Base-by-base conservation (phyloP, 2,113 vertebrate genomes). In the Leptobrachium ailaonicum region DNA sequence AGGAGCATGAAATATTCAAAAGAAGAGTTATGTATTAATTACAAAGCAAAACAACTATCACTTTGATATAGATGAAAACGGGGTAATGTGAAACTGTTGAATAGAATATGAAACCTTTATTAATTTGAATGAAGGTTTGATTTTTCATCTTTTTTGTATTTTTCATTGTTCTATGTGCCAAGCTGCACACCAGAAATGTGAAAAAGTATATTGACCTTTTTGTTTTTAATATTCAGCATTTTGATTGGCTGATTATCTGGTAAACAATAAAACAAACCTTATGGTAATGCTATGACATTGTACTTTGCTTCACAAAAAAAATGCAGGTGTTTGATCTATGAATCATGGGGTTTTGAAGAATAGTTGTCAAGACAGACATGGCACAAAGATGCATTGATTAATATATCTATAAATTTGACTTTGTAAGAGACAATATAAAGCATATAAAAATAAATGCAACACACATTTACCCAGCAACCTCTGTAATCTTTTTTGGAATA, bases 171-270 rank as follows among this genome's bases (percentile, higher is more conserved):
- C 44, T 71, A 50, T 73, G 12, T 43, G 45, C 42, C 11, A 64
- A 32, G 20, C 13, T 66, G 60, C 64, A 56, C 64, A 54, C 44
- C 54, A 40, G 44, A 13, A 79, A 44, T 40, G 20, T 32, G 20
- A 32, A 53, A n/a, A 42, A 80, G 66, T 73, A 66, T 40, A 44
- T 13, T 80, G 70, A 80, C 77, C 77, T 80, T 80, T 80, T 80
- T 66, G 73, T 80, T 80, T 80, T 80, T 73, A 80, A 80, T 73
- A 80, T 80, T 73, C 77, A 53, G 60, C 50, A 80, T 80, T 80
- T 80, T 73, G 70, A 80, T 80, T 73, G 77, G 70, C 77, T 80
- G 77, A 80, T 80, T 80, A 80, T 73, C 40, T 45, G 53, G 60
- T 53, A 73, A 66, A 80, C 70, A 66, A 40, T 32, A 1, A 66